Conservation (phyloP, 2,888 invertebrate genomes). For the Taenaris catops region DNA sequence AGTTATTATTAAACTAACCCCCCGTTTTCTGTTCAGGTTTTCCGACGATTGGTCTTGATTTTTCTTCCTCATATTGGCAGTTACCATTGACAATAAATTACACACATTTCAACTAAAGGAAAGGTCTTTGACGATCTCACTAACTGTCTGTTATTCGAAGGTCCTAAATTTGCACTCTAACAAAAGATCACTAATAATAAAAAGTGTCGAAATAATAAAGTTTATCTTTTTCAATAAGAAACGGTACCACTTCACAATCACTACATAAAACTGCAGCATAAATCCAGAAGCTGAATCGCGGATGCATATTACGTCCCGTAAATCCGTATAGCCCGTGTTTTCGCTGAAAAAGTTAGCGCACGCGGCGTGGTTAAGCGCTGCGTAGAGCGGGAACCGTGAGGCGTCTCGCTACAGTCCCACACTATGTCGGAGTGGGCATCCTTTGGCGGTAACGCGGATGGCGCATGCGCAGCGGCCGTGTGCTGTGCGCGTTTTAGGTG, state of each 20-base stretch:
- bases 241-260: constrained; percentile 22
- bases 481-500: too few species aligned
- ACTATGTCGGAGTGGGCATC: constrained; percentile 53
- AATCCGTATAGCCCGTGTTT: constrained; percentile 10
- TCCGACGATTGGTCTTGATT: constrained; percentile 45
- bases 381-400: constrained; percentile 27
- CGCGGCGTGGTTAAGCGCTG: constrained; percentile 11
- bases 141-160: constrained; percentile 8
- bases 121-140: constrained; percentile 5
- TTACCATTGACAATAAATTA: constrained; percentile 11
- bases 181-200: constrained; percentile 1
- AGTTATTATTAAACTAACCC: constrained; percentile 44
- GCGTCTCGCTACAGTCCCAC: constrained; percentile 56
- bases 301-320: constrained; percentile 22
- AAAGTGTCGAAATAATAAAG: constrained; percentile 2
- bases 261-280: constrained; percentile 11
- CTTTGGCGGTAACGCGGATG: constrained; percentile 34
- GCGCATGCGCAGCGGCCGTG: too few species aligned
- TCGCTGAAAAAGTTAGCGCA: constrained; percentile 21
- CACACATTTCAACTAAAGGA: constrained; percentile 9
- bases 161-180: constrained; percentile 3
- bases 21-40: constrained; percentile 54
- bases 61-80: constrained; percentile 44
- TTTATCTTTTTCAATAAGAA: constrained; percentile 3
- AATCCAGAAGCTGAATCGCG: constrained; percentile 20